Evolutionary conservation across 2,888 invertebrate genomes (phyloP).

Genomic region (Zeuzera pyrina): DNA sequence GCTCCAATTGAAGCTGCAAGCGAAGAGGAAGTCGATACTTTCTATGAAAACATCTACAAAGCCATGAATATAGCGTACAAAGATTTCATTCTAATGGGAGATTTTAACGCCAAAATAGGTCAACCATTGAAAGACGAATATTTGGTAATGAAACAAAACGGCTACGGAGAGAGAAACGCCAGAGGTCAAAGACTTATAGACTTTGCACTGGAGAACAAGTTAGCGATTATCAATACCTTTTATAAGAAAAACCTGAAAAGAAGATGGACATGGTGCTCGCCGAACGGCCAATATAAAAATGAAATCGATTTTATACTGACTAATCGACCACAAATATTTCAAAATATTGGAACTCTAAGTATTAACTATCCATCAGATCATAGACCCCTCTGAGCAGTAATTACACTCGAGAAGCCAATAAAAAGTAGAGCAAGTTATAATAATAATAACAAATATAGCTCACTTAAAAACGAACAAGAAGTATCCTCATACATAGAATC

Average conservation of each 20-base stretch:
- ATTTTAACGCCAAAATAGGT: too few relatives aligned
- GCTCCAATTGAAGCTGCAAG: not conserved
- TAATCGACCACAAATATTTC: too few relatives aligned
- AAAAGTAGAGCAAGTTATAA: too few relatives aligned
- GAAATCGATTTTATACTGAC: too few relatives aligned
- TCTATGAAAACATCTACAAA: not conserved
- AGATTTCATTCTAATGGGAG: not conserved
- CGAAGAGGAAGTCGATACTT: not conserved
- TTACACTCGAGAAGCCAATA: too few relatives aligned
- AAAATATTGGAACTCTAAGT: too few relatives aligned
- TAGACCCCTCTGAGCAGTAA: not conserved
- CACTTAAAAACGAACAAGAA: not conserved
- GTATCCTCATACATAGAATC: not conserved
- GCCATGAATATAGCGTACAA: not conserved
- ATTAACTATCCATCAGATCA: not conserved
- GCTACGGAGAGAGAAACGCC: not conserved
- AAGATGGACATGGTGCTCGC: not conserved
- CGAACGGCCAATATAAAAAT: not conserved
- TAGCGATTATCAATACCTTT: too few relatives aligned
- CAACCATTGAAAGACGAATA: too few relatives aligned
- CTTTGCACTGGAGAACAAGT: not conserved
- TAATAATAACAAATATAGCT: not conserved
- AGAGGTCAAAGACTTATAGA: not conserved
- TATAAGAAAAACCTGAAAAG: not conserved
- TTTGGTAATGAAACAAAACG: too few relatives aligned